Base-by-base conservation (phyloP, 2,113 vertebrate genomes). In the Hyperoodon ampullatus region DNA sequence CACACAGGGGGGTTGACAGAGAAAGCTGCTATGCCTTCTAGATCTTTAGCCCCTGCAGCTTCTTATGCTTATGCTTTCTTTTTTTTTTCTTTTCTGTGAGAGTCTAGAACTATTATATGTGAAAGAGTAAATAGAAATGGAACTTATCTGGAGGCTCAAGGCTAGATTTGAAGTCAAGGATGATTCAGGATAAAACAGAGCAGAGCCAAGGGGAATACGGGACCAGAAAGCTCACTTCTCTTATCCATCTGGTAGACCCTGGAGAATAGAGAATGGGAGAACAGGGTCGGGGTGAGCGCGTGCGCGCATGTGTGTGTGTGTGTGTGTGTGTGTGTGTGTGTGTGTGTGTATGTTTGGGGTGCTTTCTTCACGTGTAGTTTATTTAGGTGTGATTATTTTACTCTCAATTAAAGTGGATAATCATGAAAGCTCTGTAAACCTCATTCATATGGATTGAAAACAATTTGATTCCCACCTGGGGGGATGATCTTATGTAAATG, bases 401-500 rank as follows among this genome's bases (percentile, higher is more conserved):
- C n/a, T 91, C 10, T 94, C 23, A 33, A 5, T 42, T 35, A 70
- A 93, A 95, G n/a, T 10, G 14, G 26, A 39, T 63, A 74, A 86
- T 91, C 47, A 13, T 42, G 28, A 80, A 88, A 78, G 12, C 50
- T 44, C 78, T 81, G 83, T 18, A 89, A 21, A 60, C 30, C 14
- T 93, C 70, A 86, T 35, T 92, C 65, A 71, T 2, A 30, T 7
- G 75, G 86, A 75, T 90, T 18, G 94, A 97, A 96, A 96, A 93
- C 66, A 74, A 95, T 89, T 81, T 39, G 63, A 93, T 94, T 92
- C 81, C 87, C 47, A 77, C 47, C 19, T 39, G 39, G 47, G 26
- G 58, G 58, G 47, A 87, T 53, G 30, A 85, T 96, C 14, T 68
- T 58, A 65, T 74, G 95, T 77, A 58, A 83, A 28, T 97, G 96